Conservation (phyloP, 1,140 invertebrate species). For the Drosophila yakuba region DNA sequence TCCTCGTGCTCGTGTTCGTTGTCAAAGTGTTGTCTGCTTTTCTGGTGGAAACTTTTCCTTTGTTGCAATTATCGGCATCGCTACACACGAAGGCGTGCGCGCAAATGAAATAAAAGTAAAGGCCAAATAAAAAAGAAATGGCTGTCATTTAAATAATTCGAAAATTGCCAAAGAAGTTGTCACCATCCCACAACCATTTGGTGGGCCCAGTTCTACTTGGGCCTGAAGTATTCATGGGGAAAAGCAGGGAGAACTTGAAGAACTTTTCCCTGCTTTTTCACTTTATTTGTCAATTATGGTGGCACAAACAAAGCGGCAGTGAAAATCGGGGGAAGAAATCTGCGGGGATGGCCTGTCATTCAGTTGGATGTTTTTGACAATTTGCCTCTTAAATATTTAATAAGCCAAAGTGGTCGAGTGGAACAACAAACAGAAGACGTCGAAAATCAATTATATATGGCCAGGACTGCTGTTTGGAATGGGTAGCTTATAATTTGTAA, state of each 20-base stretch:
- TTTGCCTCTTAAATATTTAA: slow-evolving; percentile 75
- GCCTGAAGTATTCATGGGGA: slow-evolving; percentile 63
- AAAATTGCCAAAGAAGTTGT: slow-evolving; percentile 51
- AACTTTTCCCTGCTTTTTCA: slow-evolving; percentile 50
- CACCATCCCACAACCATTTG: slow-evolving; percentile 6
- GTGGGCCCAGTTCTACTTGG: too few species aligned
- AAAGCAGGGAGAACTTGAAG: slow-evolving; percentile 24
- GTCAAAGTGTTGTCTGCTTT: slow-evolving; percentile 74
- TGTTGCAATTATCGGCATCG: slow-evolving; percentile 76
- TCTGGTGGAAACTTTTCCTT: slow-evolving; percentile 60
- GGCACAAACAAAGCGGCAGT: slow-evolving; percentile 33
- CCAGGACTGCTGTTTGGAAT: not conserved
- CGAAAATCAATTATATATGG: slow-evolving; percentile 70
- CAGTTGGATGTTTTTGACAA: slow-evolving; percentile 65
- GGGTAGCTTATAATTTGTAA: slow-evolving; percentile 50
- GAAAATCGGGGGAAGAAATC: not conserved
- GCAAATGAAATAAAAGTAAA: slow-evolving; percentile 63
- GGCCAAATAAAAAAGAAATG: slow-evolving; percentile 22
- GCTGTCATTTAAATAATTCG: slow-evolving; percentile 71
- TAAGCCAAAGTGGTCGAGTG: slow-evolving; percentile 72
- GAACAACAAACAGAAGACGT: slow-evolving; percentile 61
- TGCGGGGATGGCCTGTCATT: slow-evolving; percentile 48
- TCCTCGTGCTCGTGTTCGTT: slow-evolving; percentile 35
- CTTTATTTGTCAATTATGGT: slow-evolving; percentile 68
- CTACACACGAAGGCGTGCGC: slow-evolving; percentile 76